Percentiles rank a stretch among this genome's conserved stretches.
Evolutionary conservation across 92 coral and sea anemone species (phyloP).

Genomic region (Zoanthus gigantus): DNA sequence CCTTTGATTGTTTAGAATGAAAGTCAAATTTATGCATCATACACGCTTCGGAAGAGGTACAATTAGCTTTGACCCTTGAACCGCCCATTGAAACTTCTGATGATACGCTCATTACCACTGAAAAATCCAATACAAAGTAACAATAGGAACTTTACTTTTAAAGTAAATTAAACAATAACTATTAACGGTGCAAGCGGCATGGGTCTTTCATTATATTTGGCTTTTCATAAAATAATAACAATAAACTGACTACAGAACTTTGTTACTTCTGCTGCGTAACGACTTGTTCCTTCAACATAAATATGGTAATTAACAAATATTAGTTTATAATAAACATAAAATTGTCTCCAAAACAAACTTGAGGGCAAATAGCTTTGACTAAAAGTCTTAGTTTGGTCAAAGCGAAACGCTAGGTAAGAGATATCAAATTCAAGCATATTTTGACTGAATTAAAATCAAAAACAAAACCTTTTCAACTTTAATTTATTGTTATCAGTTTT

Average conservation of each 20-base stretch:
- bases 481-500: no score
- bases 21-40: background rate
- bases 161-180: background rate
- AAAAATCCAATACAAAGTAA: constrained; percentile 11
- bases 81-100: constrained; percentile 12
- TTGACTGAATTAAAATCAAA: no score
- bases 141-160: constrained; percentile 15
- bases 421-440: no score
- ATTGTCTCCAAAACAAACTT: constrained; percentile 30
- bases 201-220: background rate
- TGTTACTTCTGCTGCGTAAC: background rate
- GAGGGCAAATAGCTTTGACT: background rate
- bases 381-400: background rate
- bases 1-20: constrained; percentile 25
- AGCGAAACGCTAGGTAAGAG: no score
- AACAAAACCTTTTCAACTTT: no score
- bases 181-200: background rate
- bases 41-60: constrained; percentile 25
- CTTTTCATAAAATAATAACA: background rate
- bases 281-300: background rate
- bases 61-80: constrained; percentile 22
- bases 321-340: constrained; percentile 29
- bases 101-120: constrained; percentile 25
- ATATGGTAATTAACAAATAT: constrained; percentile 16
- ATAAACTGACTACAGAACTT: background rate